Percentiles rank a stretch among this genome's conserved stretches.
These are phyloP conservation scores for Andrena chrysosceles DNA, from an alignment of 2,888 invertebrate species.

Conservation along the genomic window DNA sequence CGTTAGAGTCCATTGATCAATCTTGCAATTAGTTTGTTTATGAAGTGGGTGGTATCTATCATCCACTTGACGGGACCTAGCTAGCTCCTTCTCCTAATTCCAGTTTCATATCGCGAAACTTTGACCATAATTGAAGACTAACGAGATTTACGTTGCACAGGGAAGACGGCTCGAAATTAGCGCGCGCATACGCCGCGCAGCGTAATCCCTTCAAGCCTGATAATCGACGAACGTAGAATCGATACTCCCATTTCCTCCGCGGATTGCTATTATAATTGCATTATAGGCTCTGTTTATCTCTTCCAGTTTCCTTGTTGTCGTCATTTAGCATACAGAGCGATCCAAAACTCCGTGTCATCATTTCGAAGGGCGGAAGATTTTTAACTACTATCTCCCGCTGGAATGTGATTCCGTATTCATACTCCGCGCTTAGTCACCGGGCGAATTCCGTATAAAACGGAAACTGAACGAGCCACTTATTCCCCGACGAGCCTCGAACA, in stretches of 20 bases:
- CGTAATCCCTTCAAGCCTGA: conserved; percentile 22
- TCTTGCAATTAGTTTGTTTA: conserved; percentile 40
- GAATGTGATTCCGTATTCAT: background rate
- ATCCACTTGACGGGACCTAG: conserved; percentile 7
- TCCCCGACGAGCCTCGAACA: conserved; percentile 3
- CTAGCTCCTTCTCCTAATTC: conserved; percentile 38
- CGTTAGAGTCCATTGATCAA: conserved; percentile 3
- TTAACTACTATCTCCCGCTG: background rate
- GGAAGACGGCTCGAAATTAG: conserved; percentile 36
- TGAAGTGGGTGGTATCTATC: conserved; percentile 33
- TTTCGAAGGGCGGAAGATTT: conserved; percentile 8
- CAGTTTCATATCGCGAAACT: conserved; percentile 61
- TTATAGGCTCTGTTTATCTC: conserved; percentile 1
- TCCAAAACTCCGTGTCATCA: background rate
- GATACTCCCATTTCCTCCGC: background rate
- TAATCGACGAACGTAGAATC: conserved; percentile 27
- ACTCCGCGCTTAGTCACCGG: background rate
- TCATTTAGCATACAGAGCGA: background rate
- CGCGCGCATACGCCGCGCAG: background rate
- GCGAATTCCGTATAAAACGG: background rate
- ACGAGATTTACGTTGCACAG: conserved; percentile 40
- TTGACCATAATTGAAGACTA: conserved; percentile 52
- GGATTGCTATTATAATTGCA: conserved; percentile 23
- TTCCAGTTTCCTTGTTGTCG: background rate
- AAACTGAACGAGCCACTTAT: conserved; percentile 6